Evolutionary conservation across 2,888 invertebrate species (phyloP), one percentile per base, ranked within the genome.

Genomic region (Cataglyphis rosenhaueri): DNA sequence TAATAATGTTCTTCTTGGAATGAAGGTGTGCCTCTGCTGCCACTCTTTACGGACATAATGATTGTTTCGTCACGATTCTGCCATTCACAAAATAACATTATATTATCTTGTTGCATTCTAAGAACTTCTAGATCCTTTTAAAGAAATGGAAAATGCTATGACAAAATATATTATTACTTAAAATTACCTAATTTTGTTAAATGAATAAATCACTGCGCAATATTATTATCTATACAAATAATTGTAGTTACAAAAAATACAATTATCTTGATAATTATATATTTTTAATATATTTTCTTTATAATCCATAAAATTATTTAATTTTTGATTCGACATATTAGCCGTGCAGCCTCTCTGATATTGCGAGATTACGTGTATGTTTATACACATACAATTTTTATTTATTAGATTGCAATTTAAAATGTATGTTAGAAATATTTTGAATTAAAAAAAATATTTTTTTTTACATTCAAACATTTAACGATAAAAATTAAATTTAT

Each of bases 401-500:
- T 61, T 74, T 44, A 74, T 74, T 44, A 61, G 61, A 32, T 44
- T 44, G 5, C 10, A 44, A 44, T 74, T 15, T 44, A 61, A 6
- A 44, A 52, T 8, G 1, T 44, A n/a, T 21, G n/a, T 71, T 21
- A 18, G 25, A 57, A 9, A 12, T 35, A 59, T 44, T 61, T 73
- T 29, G n/a, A 29, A 61, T 32, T 15, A 48, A 25, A 44, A 59
- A 48, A 35, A 21, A 62, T 15, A 62, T 74, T 25, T 71, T 29
- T 32, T 4, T 73, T 44, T 18, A 32, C 0, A n/a, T 21, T 18
- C 35, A 6, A 52, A 52, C 29, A 62, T 64, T 44, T 21, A 48
- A 64, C 10, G 21, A 44, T 61, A 62, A 74, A 62, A 74, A 62
- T 44, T 44, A 44, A 61, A 44, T 74, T 5, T 44, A 5, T 73